These are phyloP conservation scores for Phorcus lineatus DNA, from an alignment of 2,888 invertebrate species.

Conservation along the genomic window DNA sequence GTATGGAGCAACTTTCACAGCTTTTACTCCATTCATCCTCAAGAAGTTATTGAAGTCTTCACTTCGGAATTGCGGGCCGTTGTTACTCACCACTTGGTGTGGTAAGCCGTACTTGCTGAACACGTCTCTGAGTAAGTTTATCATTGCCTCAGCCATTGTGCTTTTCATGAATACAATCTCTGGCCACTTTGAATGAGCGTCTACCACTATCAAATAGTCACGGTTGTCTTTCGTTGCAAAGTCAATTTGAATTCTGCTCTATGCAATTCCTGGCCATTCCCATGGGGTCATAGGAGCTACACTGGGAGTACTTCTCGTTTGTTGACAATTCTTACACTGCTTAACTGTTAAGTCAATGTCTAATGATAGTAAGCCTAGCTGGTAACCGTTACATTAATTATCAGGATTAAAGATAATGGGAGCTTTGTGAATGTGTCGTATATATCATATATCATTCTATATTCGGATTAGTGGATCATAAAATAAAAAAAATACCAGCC, in stretches of 20 bases:
- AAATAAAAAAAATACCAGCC: too few species aligned
- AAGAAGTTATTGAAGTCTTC: slow-evolving; percentile 51
- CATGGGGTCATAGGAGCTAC: slow-evolving; percentile 8
- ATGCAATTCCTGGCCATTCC: slow-evolving; percentile 47
- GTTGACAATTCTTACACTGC: slow-evolving; percentile 5
- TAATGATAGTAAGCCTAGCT: too few species aligned
- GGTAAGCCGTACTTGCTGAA: slow-evolving; percentile 59
- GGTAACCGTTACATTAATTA: too few species aligned
- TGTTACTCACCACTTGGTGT: slow-evolving; percentile 64
- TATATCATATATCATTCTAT: too few species aligned
- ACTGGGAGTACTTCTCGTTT: not conserved
- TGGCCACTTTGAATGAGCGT: slow-evolving; percentile 49
- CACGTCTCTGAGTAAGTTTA: slow-evolving; percentile 42
- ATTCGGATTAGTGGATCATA: too few species aligned
- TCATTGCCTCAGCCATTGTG: slow-evolving; percentile 40
- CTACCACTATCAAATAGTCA: too few species aligned
- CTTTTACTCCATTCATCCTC: too few species aligned
- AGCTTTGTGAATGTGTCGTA: too few species aligned
- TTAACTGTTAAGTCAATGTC: not conserved
- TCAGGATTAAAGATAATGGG: too few species aligned
- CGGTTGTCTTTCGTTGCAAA: slow-evolving; percentile 58
- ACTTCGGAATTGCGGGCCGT: slow-evolving; percentile 63
- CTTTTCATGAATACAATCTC: slow-evolving; percentile 59
- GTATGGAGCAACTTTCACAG: slow-evolving; percentile 58
- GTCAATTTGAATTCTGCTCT: slow-evolving; percentile 75